These are phyloP conservation scores for Melinaea menophilus DNA, from an alignment of 2,888 invertebrate genomes.

Conservation along the genomic window DNA sequence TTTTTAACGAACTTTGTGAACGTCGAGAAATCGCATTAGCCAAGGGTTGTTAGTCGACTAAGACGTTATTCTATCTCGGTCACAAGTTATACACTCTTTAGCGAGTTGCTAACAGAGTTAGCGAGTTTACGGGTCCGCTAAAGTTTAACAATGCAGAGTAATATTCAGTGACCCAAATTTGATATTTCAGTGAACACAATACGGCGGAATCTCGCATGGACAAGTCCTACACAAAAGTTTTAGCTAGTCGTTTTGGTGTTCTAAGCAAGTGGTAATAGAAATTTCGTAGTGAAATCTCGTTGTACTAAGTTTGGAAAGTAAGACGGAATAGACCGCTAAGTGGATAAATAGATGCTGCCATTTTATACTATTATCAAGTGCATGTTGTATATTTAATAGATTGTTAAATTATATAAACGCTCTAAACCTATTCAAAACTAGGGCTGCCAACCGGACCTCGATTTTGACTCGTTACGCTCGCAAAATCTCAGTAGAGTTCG, in stretches of 20 bases:
- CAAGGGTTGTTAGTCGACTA: conserved; percentile 39
- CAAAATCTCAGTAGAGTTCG: too few relatives aligned
- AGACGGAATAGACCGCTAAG: conserved; percentile 21
- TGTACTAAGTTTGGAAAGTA: conserved; percentile 32
- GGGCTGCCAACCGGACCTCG: too few relatives aligned
- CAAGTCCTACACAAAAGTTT: conserved; percentile 7
- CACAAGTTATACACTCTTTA: conserved; percentile 57
- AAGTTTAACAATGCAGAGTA: conserved; percentile 4
- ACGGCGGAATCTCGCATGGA: conserved; percentile 15
- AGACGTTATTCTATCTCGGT: conserved; percentile 41
- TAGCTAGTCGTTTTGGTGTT: not conserved
- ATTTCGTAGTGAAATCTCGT: conserved; percentile 44
- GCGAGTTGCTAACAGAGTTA: conserved; percentile 55
- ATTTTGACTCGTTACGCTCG: too few relatives aligned
- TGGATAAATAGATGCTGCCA: conserved; percentile 12
- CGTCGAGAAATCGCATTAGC: conserved; percentile 23
- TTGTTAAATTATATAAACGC: too few relatives aligned
- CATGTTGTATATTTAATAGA: too few relatives aligned
- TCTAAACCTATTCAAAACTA: too few relatives aligned
- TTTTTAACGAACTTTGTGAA: conserved; percentile 30
- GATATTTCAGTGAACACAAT: conserved; percentile 11
- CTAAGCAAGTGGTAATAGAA: conserved; percentile 38
- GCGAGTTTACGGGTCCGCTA: conserved; percentile 37
- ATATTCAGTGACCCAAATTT: conserved; percentile 14
- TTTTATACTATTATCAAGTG: not conserved